Base-by-base conservation (phyloP, 1,140 invertebrate species). In the Zaprionus gabonicus region DNA sequence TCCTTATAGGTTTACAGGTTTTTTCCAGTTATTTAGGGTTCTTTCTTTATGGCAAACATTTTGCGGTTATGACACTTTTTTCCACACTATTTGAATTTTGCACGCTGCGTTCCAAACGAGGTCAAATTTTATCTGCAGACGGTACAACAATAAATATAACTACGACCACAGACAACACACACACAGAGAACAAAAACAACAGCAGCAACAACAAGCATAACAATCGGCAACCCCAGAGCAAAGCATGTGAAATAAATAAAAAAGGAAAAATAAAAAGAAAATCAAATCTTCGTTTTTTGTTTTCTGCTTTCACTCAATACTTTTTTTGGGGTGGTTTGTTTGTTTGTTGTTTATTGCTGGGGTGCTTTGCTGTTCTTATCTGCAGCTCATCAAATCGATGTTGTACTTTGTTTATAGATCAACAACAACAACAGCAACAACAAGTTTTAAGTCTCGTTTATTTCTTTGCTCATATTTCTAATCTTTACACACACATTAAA, bases 81-180 rank as follows among this genome's bases (percentile, higher is more conserved):
- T 46, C 27, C 44, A 46, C 34, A 65, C 31, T 71, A 66, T 51
- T 51, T 46, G 41, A 51, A 51, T 23, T 51, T 51, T 51, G 46
- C 46, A 51, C 46, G 74, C 78, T 60, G 71, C 46, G 74, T 74
- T 60, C 69, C 46, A 83, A 83, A 88, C 84, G 83, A 88, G 83
- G 83, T 87, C 83, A 84, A 88, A 72, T 88, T 64, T 78, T 81
- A 88, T 88, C 84, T 88, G 75, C 83, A 87, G 81, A 88, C 84
- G 70, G 63, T 83, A 81, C 74, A 88, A 81, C 74, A 83, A 83
- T 88, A 88, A 87, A 81, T 78, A 76, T 63, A 41, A 31, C 66
- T 65, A 58, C 66, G 82, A 73, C 84, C 84, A 87, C 81, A 88
- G 84, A 88, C 84, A 78, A 80, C 66, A 78, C 23, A 53, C 31